Evolutionary conservation across 2,888 invertebrate genomes (phyloP).

Genomic region (Trachelus iudaicus): DNA sequence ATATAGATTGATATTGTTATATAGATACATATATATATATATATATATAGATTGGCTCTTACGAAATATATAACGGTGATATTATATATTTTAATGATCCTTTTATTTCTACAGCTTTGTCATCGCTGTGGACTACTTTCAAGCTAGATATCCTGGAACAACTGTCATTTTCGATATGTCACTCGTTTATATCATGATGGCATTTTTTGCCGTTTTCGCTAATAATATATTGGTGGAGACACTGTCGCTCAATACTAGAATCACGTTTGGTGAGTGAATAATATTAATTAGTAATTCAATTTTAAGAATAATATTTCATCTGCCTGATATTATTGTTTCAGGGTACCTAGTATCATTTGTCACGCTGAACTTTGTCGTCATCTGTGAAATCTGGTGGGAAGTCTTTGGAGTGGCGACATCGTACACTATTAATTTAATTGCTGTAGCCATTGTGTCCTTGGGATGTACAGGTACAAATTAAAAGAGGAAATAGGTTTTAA

Average conservation of each 20-base stretch:
- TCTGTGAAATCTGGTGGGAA: slow-evolving; percentile 89
- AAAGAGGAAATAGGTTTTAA: slow-evolving; percentile 8
- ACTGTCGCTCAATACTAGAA: slow-evolving; percentile 83
- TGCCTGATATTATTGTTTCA: slow-evolving; percentile 52
- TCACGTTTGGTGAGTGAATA: slow-evolving; percentile 79
- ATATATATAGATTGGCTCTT: slow-evolving; percentile 73
- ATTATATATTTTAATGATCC: background rate
- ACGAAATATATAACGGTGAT: background rate
- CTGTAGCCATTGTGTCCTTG: slow-evolving; percentile 86
- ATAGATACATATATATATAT: slow-evolving; percentile 57
- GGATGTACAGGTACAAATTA: slow-evolving; percentile 80
- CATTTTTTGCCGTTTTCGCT: slow-evolving; percentile 85
- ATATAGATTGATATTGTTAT: background rate
- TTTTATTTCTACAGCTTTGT: slow-evolving; percentile 77
- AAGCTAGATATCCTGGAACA: slow-evolving; percentile 83
- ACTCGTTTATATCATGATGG: slow-evolving; percentile 89
- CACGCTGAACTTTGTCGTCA: slow-evolving; percentile 84
- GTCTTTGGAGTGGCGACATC: slow-evolving; percentile 82
- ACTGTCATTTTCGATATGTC: slow-evolving; percentile 94
- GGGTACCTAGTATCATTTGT: slow-evolving; percentile 85
- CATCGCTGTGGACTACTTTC: slow-evolving; percentile 94
- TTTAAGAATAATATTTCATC: background rate
- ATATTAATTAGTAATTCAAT: background rate
- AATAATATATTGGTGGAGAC: slow-evolving; percentile 88
- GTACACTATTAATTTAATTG: slow-evolving; percentile 84